Percentiles rank a stretch among this genome's conserved stretches.
Conservation (phyloP, 2,797 vertebrate species). For the Diceros bicornis region DNA sequence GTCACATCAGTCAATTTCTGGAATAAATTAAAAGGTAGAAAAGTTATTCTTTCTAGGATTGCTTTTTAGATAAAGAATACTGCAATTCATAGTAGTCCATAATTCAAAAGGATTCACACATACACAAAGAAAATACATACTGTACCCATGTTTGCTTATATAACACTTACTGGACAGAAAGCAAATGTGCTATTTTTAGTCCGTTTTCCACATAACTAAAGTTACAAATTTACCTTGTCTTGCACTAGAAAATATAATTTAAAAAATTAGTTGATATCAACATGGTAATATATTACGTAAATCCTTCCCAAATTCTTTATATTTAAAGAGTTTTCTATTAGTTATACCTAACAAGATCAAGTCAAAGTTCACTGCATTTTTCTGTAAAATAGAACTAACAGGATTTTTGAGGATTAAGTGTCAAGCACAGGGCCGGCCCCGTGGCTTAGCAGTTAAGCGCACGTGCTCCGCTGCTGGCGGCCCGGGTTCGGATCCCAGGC, state of each 20-base stretch:
- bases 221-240: slow-evolving; percentile 61
- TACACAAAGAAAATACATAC: not conserved
- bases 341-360: slow-evolving; percentile 39
- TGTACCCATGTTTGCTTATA: not conserved
- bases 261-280: slow-evolving; percentile 3
- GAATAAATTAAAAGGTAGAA: slow-evolving; percentile 28
- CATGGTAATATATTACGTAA: slow-evolving; percentile 39
- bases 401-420: slow-evolving; percentile 44
- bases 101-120: slow-evolving; percentile 21
- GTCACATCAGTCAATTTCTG: not conserved
- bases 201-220: slow-evolving; percentile 72
- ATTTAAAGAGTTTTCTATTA: slow-evolving; percentile 28
- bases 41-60: not conserved
- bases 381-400: not conserved
- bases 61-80: not conserved
- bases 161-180: slow-evolving; percentile 60
- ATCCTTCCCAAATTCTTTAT: slow-evolving; percentile 35
- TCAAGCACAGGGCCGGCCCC: not conserved
- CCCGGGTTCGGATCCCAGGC: no score
- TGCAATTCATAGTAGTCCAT: not conserved
- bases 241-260: slow-evolving; percentile 68
- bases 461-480: no score
- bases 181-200: slow-evolving; percentile 54
- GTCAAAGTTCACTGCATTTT: slow-evolving; percentile 16
- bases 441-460: no score